Percentiles rank a stretch among this genome's conserved stretches.
Evolutionary conservation across 2,113 vertebrate species (phyloP).

Genomic region (Platichthys flesus): DNA sequence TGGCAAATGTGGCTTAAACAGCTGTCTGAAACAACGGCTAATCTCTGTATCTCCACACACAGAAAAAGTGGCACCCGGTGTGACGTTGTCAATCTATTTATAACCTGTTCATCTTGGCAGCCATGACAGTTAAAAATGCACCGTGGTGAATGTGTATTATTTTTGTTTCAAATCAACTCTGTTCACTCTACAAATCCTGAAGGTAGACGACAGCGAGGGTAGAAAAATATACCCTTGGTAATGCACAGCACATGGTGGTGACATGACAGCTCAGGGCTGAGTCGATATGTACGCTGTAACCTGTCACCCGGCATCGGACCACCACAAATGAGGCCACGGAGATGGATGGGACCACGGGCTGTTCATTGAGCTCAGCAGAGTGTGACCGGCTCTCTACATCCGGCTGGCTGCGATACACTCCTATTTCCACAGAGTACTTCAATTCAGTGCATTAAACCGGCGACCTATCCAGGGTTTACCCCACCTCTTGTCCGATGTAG

Average conservation of each 20-base stretch:
- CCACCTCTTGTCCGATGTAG: neutral
- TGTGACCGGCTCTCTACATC: constrained; percentile 57
- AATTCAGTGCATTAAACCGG: too few species aligned
- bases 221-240: constrained; percentile 1
- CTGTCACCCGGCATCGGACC: constrained; percentile 46
- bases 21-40: constrained; percentile 32
- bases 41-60: constrained; percentile 1
- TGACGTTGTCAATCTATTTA: constrained; percentile 57
- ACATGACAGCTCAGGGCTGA: constrained; percentile 47
- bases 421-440: constrained; percentile 41
- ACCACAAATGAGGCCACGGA: constrained; percentile 61
- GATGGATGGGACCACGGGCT: constrained; percentile 41
- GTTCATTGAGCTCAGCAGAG: constrained; percentile 58
- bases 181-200: constrained; percentile 19
- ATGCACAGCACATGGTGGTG: constrained; percentile 17
- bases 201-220: constrained; percentile 8
- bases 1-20: constrained; percentile 39
- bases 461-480: neutral
- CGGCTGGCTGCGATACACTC: constrained; percentile 49
- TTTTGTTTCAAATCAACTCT: constrained; percentile 22
- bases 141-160: constrained; percentile 16
- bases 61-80: constrained; percentile 27
- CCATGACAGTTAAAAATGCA: constrained; percentile 26
- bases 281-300: constrained; percentile 55
- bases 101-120: constrained; percentile 50